Base-by-base conservation (phyloP, 2,888 invertebrate genomes). In the Dastarcus helophoroides region DNA sequence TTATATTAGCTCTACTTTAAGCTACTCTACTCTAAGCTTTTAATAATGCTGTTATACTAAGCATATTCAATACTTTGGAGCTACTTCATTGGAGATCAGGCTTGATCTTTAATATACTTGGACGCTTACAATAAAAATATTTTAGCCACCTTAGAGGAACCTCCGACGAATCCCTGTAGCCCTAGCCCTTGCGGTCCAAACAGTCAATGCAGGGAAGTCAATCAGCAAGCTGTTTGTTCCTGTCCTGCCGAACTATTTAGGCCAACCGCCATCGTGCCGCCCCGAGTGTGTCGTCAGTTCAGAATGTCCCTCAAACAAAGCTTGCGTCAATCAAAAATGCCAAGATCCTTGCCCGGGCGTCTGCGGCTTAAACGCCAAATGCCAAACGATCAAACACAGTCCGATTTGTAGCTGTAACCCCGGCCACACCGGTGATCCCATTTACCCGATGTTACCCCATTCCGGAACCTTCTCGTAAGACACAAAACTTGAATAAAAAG, bases 281-380 rank as follows among this genome's bases (percentile, higher is more conserved):
- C 82, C 83, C 2, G 82, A 84, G 60, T 84, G 84, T 54, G 69
- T 74, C n/a, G 69, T 77, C 3, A 79, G 81, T 53, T 74, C 80
- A 4, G 83, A 84, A 62, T 85, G 86, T 56, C 60, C 75, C n/a
- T 65, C 67, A 29, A 71, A 74, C 42, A 71, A 71, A 54, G 79
- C 79, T 40, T 84, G 84, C 49, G 64, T 76, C 3, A 70, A 73
- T 42, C 75, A 77, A 40, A 82, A 80, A 59, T 86, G 86, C 54
- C 61, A 63, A 8, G 68, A 77, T 56, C 80, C 82, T 27, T 83
- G 82, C 50, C 65, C 70, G 9, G 69, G 70, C 38, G 66, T 69
- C 15, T 78, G 78, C 51, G 80, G 79, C 10, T 42, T 66, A 7
- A 68, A 68, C 42, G 64, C 73, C 5, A 60, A 64, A 31, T 73